Evolutionary conservation across 2,797 vertebrate genomes (phyloP).

Genomic region (Hirundo rustica): DNA sequence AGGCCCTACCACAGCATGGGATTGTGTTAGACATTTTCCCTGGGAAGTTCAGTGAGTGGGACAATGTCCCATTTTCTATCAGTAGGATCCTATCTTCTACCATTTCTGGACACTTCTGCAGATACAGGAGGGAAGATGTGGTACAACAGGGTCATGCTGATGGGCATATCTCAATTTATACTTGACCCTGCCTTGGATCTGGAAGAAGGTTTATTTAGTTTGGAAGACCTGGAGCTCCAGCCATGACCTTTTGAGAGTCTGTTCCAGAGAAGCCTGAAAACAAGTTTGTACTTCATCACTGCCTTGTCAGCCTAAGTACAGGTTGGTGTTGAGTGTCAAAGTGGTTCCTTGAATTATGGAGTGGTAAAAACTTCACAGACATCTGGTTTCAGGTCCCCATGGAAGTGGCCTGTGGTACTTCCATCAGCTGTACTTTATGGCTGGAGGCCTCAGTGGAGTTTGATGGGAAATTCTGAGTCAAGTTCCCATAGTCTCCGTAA

Average conservation of each 20-base stretch:
- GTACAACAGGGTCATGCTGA: not conserved
- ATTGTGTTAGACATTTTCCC: not conserved
- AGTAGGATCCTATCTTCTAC: not conserved
- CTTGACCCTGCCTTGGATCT: not conserved
- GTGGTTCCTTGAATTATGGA: not conserved
- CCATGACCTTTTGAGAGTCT: not conserved
- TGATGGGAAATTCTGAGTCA: not conserved
- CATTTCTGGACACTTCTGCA: not conserved
- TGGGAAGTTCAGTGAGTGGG: not conserved
- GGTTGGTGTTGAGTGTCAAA: not conserved
- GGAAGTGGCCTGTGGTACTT: not conserved
- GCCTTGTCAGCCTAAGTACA: not conserved
- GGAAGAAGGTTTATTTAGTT: not conserved
- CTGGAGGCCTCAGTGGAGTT: not conserved
- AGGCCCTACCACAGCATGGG: not conserved
- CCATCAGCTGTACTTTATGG: not conserved
- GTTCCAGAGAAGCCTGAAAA: not conserved
- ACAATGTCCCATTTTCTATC: not conserved
- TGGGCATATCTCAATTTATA: not conserved
- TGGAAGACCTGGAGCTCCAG: not conserved
- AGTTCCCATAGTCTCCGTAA: not conserved
- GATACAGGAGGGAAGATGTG: not conserved
- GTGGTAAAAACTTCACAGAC: not conserved
- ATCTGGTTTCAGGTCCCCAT: not conserved
- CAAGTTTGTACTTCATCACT: not conserved